Evolutionary conservation across 2,797 vertebrate genomes (phyloP), one percentile per base, ranked within the genome.

Genomic region (Agapornis canus): DNA sequence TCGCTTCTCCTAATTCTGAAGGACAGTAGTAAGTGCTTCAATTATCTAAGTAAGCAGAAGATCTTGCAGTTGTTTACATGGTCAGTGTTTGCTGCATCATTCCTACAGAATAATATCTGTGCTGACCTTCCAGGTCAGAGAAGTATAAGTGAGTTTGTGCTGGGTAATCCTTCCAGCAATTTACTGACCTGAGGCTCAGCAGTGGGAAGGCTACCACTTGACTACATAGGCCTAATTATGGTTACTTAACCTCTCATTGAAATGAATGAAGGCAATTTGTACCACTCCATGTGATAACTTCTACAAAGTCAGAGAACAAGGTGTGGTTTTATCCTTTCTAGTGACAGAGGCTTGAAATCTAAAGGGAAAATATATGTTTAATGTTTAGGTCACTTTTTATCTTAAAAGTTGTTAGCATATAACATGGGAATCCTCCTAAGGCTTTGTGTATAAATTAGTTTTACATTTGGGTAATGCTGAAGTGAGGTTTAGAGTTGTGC

Each of bases 161-260:
- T 4, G 11, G 82, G 59, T 94, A 96, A 90, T 90, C 87, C 82
- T 91, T 72, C 94, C 71, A 91, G 63, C 71, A 82, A 17, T 86
- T 94, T 84, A 91, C 73, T 96, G 88, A 86, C 60, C 31, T 64
- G 80, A 86, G 63, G 52, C 73, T 92, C n/a, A 35, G 88, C 45
- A 15, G 70, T 86, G 60, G 86, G 70, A 88, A 68, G 63, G 88
- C 90, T 84, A 86, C 87, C 70, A 51, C 87, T 95, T 94, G 89
- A 91, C 73, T 96, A 89, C 77, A 48, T n/a, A 61, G 85, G 42
- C 90, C 71, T 94, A 73, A 95, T 96, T 94, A 86, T 22, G 27
- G 75, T 91, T 94, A 86, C 90, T 96, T 96, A 96, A 94, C 95
- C 88, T 91, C 82, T 66, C 88, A 86, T 95, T 96, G 90, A 96